A percentile compares a stretch with the other conserved stretches of the same genome.
Conservation (phyloP, 2,113 vertebrate genomes). For the Muntiacus muntjak region DNA sequence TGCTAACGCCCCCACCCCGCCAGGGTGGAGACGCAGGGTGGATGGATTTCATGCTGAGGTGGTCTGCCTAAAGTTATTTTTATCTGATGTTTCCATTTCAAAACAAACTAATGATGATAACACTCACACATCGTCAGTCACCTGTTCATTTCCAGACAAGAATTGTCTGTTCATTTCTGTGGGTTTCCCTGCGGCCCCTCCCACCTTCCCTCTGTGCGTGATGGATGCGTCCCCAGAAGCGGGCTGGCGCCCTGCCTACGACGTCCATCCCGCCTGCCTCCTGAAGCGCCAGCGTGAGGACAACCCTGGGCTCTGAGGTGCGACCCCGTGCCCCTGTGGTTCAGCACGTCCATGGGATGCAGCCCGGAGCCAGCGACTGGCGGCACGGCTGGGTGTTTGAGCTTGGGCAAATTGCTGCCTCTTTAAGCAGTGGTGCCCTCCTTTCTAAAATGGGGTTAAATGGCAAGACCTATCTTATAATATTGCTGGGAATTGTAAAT, state of each 20-base stretch:
- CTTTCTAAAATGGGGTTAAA: background rate
- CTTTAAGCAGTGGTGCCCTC: background rate
- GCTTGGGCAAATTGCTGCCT: background rate
- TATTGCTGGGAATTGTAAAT: background rate
- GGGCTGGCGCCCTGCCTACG: background rate
- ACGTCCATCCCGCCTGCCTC: background rate
- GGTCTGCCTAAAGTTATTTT: background rate
- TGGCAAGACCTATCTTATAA: background rate
- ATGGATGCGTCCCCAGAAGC: background rate
- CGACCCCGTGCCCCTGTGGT: background rate
- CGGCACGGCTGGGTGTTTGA: fast-evolving
- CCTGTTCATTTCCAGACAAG: background rate
- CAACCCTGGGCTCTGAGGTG: background rate
- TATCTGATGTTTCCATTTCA: background rate
- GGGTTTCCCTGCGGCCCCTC: background rate
- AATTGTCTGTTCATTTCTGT: background rate
- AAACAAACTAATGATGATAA: background rate
- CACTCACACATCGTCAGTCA: background rate
- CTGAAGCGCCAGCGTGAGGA: background rate
- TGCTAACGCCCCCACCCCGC: fast-evolving
- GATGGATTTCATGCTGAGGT: background rate
- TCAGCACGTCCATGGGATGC: fast-evolving
- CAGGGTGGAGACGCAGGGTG: fast-evolving
- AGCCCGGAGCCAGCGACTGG: background rate
- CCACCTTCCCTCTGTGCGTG: background rate